Evolutionary conservation across 2,113 vertebrate species (phyloP).

Genomic region (Rhodinocichla rosea): DNA sequence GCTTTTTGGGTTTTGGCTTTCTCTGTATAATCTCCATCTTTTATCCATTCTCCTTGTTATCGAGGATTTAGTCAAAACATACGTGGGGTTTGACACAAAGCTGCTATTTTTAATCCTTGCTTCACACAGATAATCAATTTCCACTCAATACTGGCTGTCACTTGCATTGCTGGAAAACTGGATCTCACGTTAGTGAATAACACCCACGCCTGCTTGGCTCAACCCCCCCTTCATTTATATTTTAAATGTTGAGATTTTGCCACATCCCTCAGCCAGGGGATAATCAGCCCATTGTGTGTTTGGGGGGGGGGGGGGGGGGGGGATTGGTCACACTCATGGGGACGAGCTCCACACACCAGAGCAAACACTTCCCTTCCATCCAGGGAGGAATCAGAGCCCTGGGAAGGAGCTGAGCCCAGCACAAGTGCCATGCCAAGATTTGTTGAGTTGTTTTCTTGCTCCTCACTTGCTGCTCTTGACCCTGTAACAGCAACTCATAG

Average conservation of each 20-base stretch:
- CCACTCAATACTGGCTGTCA: conserved; percentile 37
- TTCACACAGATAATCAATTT: conserved; percentile 30
- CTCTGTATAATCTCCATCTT: conserved; percentile 36
- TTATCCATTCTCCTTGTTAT: conserved; percentile 43
- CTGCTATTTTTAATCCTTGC: conserved; percentile 31
- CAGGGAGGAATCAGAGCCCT: neutral
- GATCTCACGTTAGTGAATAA: neutral
- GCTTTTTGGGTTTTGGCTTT: neutral
- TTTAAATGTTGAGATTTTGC: neutral
- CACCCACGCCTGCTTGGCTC: neutral
- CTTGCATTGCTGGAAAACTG: neutral
- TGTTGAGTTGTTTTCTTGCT: neutral
- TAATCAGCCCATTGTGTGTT: neutral
- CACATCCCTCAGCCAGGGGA: neutral
- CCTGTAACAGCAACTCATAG: accelerated
- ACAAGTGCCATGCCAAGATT: neutral
- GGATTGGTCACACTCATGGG: neutral
- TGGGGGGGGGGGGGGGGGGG: neutral
- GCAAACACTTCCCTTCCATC: neutral
- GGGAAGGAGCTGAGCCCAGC: neutral
- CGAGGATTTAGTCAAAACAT: conserved; percentile 44
- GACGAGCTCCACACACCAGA: neutral
- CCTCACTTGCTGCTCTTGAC: neutral
- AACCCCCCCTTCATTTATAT: neutral
- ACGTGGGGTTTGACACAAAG: conserved; percentile 11